Evolutionary conservation across 2,797 vertebrate species (phyloP), one percentile per base, ranked within the genome.

Genomic region (Bovichtus diacanthus): DNA sequence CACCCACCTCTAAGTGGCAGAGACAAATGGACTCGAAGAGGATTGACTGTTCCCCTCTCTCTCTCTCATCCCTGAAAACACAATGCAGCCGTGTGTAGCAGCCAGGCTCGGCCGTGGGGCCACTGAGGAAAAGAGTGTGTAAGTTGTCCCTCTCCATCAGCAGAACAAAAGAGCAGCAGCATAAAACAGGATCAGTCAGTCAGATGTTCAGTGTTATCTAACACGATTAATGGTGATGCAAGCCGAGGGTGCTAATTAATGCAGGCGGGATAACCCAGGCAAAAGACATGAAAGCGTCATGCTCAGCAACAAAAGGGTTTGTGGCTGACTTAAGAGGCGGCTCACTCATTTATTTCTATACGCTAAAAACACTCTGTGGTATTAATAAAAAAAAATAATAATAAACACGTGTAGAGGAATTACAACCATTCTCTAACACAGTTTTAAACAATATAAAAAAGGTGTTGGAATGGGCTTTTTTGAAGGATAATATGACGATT

Each of bases 171-270:
- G 66, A 76, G 76, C 67, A 72, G 81, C 76, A 77, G 78, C 78
- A 74, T 54, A 71, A 74, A 85, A 87, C 77, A 74, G 82, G 90
- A 92, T 87, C 89, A 85, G 80, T 74, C 77, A 72, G 70, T 74
- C 80, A 88, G 80, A 83, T 29, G n/a, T 68, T 74, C 73, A 66
- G 80, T 74, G 73, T 80, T 83, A 73, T 53, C 77, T 75, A 86
- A 88, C 69, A n/a, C 23, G 81, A 91, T 92, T 92, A 89, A 85
- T 53, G 29, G 79, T 87, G 88, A 93, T 44, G 82, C 84, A 91
- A 78, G 76, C 65, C 16, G 31, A 44, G 73, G 72, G 67, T 69
- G 69, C 58, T 81, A 75, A 88, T 91, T 83, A 88, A 82, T 85
- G 76, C 76, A 87, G 83, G 74, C 63, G 65, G 64, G 69, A 73